Conservation (phyloP, 1,140 invertebrate species). For the Ceratina australensis region DNA sequence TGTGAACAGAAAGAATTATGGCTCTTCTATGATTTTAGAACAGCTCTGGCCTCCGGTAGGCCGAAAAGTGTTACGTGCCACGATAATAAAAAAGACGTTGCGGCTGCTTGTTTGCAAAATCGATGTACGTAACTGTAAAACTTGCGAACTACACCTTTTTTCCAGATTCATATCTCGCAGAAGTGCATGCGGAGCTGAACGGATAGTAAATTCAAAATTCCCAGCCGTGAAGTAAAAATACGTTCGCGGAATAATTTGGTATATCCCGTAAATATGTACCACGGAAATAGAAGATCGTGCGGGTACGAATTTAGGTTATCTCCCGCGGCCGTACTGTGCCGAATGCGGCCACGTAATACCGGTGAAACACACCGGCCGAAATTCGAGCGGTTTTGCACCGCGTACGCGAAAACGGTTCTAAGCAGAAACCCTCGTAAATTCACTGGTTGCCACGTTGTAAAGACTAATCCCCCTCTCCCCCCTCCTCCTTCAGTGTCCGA, state of each 20-base stretch:
- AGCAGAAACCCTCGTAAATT: constrained; percentile 34
- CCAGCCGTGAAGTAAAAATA: constrained; percentile 14
- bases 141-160: not conserved
- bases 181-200: not conserved
- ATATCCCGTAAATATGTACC: constrained; percentile 32
- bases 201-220: too few species aligned
- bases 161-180: not conserved
- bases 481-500: not conserved
- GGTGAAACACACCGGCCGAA: constrained; percentile 8
- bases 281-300: constrained; percentile 28
- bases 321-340: not conserved
- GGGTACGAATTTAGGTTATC: constrained; percentile 39
- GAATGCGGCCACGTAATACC: constrained; percentile 14
- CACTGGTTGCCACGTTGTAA: constrained; percentile 9
- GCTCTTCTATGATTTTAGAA: too few species aligned
- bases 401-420: constrained; percentile 28
- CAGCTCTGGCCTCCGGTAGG: too few species aligned
- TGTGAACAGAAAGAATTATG: too few species aligned
- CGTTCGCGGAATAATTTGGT: constrained; percentile 5
- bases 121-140: not conserved
- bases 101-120: too few species aligned
- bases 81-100: too few species aligned
- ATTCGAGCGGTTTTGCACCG: constrained; percentile 38
- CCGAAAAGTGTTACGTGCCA: too few species aligned
- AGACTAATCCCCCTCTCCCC: constrained; percentile 6